Evolutionary conservation across 1,140 invertebrate genomes (phyloP).

Genomic region (Cotesia glomerata): DNA sequence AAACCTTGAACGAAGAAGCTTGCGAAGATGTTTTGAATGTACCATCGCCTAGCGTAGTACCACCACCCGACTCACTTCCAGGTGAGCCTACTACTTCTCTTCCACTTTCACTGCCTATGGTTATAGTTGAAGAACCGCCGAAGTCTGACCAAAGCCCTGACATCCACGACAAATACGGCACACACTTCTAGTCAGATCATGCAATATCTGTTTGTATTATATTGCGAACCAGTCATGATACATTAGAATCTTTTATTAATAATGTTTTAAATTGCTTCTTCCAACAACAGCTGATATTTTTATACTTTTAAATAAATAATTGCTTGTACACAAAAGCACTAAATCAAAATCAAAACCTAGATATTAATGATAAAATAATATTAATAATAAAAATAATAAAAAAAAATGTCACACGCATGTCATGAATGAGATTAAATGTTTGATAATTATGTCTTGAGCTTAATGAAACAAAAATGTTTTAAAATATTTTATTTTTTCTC

Average conservation of each 20-base stretch:
- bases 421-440: too few relatives aligned
- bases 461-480: too few relatives aligned
- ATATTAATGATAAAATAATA: constrained; percentile 21
- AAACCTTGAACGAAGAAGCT: constrained; percentile 90
- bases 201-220: neutral
- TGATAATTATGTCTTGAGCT: too few relatives aligned
- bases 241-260: neutral
- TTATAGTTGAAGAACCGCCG: constrained; percentile 60
- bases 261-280: neutral
- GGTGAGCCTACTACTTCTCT: constrained; percentile 58
- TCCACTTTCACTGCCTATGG: constrained; percentile 60
- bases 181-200: constrained; percentile 42
- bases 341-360: neutral
- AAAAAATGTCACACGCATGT: too few relatives aligned
- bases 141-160: constrained; percentile 57
- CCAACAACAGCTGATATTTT: neutral
- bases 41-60: constrained; percentile 47
- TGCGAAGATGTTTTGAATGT: constrained; percentile 82
- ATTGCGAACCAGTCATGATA: neutral
- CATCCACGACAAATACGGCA: constrained; percentile 48
- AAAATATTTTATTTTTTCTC: too few relatives aligned
- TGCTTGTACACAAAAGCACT: neutral
- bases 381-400: too few relatives aligned
- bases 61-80: constrained; percentile 56
- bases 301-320: neutral